phyloP scores from a whole-genome alignment of 2,888 invertebrate species.

The Dryobotodes eremita region DNA sequence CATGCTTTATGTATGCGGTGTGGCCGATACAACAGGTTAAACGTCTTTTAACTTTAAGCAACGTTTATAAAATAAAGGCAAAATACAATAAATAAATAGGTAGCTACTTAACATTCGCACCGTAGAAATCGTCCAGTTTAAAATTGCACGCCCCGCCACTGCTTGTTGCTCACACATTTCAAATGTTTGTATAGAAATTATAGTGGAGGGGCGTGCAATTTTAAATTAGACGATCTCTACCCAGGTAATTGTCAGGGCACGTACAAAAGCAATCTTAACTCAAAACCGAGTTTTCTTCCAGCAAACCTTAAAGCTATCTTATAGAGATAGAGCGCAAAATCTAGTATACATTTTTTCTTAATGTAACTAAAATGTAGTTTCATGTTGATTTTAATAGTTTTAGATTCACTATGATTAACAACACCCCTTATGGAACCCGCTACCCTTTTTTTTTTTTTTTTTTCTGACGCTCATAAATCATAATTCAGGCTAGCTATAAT shows the following conservation, averaged over 20 bases:
- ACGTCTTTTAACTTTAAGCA: no score
- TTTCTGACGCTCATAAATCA: neutral
- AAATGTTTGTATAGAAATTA: no score
- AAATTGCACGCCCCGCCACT: no score
- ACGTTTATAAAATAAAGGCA: neutral
- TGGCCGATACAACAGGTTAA: no score
- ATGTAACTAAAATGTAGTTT: neutral
- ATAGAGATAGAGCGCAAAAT: neutral
- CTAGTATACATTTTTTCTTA: neutral
- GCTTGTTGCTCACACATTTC: no score
- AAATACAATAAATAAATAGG: neutral
- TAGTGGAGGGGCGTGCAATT: no score
- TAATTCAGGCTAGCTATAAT: neutral
- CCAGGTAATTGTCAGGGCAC: no score
- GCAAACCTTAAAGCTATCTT: neutral
- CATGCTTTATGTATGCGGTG: no score
- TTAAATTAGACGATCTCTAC: neutral
- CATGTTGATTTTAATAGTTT: neutral
- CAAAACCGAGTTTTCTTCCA: neutral
- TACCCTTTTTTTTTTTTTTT: no score
- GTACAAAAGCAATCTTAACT: neutral
- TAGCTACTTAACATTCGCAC: neutral
- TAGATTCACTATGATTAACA: neutral
- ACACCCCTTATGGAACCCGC: no score
- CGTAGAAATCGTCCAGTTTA: no score